Evolutionary conservation across 2,797 vertebrate species (phyloP).

Genomic region (Catostomus latipinnis): DNA sequence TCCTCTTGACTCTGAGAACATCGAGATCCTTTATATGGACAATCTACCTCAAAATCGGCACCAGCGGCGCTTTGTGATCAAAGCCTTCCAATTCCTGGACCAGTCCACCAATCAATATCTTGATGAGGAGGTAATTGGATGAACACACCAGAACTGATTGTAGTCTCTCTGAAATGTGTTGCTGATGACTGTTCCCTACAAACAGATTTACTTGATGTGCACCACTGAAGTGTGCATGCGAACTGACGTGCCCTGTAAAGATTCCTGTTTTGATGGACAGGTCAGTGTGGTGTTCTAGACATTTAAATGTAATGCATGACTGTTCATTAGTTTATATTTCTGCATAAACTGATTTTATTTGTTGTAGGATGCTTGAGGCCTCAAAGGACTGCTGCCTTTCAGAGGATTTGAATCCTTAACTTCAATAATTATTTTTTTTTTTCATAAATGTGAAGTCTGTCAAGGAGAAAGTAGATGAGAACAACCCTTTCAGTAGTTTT

Average conservation of each 20-base stretch:
- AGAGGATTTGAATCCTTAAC: too few species aligned
- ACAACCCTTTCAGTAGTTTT: too few species aligned
- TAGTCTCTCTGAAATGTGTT: neutral
- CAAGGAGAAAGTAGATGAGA: too few species aligned
- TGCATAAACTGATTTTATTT: too few species aligned
- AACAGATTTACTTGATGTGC: slow-evolving; percentile 81
- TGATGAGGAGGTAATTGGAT: slow-evolving; percentile 70
- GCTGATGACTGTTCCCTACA: neutral
- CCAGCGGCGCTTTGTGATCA: slow-evolving; percentile 69
- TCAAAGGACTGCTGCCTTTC: too few species aligned
- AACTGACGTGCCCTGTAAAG: slow-evolving; percentile 61
- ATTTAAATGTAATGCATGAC: neutral
- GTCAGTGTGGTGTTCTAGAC: slow-evolving; percentile 33
- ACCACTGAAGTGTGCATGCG: slow-evolving; percentile 75
- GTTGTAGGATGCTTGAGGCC: too few species aligned
- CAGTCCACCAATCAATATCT: slow-evolving; percentile 67
- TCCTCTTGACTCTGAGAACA: slow-evolving; percentile 59
- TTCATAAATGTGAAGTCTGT: too few species aligned
- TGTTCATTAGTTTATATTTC: too few species aligned
- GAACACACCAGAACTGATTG: neutral
- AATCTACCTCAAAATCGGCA: slow-evolving; percentile 51
- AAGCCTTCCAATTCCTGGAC: slow-evolving; percentile 77
- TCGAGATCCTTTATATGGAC: slow-evolving; percentile 62
- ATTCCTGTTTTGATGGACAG: slow-evolving; percentile 71
- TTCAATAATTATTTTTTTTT: too few species aligned